Base-by-base conservation (phyloP, 2,888 invertebrate genomes). In the Phasia obesa region DNA sequence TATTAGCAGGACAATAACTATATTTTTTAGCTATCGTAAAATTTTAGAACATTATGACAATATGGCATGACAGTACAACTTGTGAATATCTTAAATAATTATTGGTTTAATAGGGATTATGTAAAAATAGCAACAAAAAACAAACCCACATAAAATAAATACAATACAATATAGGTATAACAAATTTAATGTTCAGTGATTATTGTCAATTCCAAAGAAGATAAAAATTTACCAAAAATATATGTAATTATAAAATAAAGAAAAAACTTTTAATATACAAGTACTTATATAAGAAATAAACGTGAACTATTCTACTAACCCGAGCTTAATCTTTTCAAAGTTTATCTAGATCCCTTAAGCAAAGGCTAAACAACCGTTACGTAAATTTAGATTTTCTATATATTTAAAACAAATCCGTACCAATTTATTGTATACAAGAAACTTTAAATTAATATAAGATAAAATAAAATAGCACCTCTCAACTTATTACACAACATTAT, bases 181-280 rank as follows among this genome's bases (percentile, higher is more conserved):
- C 17, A 53, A 64, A 60, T 57, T 84, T 19, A 79, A 78, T 81
- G 73, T 83, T 82, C 84, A 77, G 60, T 82, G 80, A 84, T 84
- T 80, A 75, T 84, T 85, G 85, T 85, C 85, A 85, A 85, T 85
- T 84, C 71, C 65, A 65, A 75, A 49, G 7, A 60, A 69, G 51
- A 59, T 38, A 17, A 21, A 76, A 65, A 25, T 1, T 9, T 71
- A 77, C 75, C 2, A 19, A 64, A 77, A 42, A 17, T 21, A 25
- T 31, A 59, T 57, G 31, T 23, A 44, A 64, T 62, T 44, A 49
- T 69, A 51, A 64, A 51, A 27, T n/a, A n/a, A n/a, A n/a, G n/a
- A n/a, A n/a, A n/a, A n/a, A n/a, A n/a, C n/a, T n/a, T n/a, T n/a
- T n/a, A n/a, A n/a, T n/a, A n/a, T 21, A 51, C 6, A 53, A 35